Base-by-base conservation (phyloP, 2,797 vertebrate species). In the Apogon talboti region DNA sequence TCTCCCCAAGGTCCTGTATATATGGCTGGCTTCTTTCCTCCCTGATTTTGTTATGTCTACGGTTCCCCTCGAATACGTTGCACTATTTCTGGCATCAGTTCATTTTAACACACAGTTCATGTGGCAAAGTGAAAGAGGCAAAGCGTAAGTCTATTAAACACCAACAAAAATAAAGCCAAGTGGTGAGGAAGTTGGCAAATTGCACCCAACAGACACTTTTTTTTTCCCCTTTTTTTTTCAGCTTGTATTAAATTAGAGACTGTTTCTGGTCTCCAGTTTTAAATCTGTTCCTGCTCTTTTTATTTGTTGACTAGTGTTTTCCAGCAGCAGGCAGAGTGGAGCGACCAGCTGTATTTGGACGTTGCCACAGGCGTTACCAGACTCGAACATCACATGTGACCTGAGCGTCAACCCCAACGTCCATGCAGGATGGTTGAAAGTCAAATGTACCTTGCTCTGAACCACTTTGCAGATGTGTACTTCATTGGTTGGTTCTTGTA, bases 31-130 rank as follows among this genome's bases (percentile, higher is more conserved):
- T 78, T 75, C 69, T 78, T 81, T 81, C 78, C 81, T 75, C 65
- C 66, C 66, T 78, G 71, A 69, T 81, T 84, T 85, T 92, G 89
- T 90, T 92, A 75, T 91, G 90, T 91, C 90, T 93, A 56, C 82
- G 56, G 37, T 53, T 64, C 37, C 30, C 50, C 50, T n/a, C 42
- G 55, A 74, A 81, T 76, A 62, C 64, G 30, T 71, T 35, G 52
- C 72, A 21, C 90, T 91, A 91, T 90, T 91, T 77, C 74, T 84
- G 85, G 72, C 52, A 58, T 18, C 46, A 57, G 54, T 76, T 77
- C 24, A 33, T 84, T 86, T 90, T 41, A 79, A 84, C 69, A 62
- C 73, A 81, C 21, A 24, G 21, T 24, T 24, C 71, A 80, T 66
- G 63, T 62, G 42, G 57, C 65, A 43, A 57, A 54, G 43, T 44